phyloP scores from a whole-genome alignment of 2,797 vertebrate species.

The Acrocephalus scirpaceus region DNA sequence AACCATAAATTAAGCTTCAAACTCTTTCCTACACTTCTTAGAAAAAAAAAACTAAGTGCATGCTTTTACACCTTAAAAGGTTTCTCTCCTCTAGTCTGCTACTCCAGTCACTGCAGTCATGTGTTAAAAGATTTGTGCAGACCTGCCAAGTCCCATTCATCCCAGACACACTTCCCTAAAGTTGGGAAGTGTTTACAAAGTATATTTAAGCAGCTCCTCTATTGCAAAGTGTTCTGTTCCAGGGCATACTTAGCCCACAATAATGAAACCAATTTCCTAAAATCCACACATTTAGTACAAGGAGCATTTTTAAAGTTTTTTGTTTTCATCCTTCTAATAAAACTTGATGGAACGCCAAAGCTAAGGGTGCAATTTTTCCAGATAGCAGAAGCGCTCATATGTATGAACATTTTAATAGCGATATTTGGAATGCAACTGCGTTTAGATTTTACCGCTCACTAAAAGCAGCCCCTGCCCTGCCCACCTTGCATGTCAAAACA shows the following conservation, averaged over 20 bases:
- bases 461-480: accelerated
- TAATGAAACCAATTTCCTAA: not conserved
- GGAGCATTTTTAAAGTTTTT: accelerated
- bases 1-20: not conserved
- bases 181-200: conserved; percentile 25
- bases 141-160: conserved; percentile 55
- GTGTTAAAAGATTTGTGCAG: conserved; percentile 33
- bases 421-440: accelerated
- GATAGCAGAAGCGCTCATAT: accelerated
- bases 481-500: accelerated
- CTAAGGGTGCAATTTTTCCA: not conserved
- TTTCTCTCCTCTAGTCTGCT: conserved; percentile 29
- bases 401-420: accelerated
- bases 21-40: not conserved
- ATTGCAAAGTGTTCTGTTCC: not conserved
- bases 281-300: not conserved
- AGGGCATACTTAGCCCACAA: not conserved
- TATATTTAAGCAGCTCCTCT: not conserved
- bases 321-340: not conserved
- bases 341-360: accelerated
- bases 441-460: accelerated
- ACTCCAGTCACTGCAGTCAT: conserved; percentile 28
- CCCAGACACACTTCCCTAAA: conserved; percentile 16
- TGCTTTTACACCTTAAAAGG: conserved; percentile 30
- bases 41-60: not conserved